Evolutionary conservation across 2,797 vertebrate species (phyloP), one percentile per base, ranked within the genome.

Genomic region (Coranthus polyacanthus): DNA sequence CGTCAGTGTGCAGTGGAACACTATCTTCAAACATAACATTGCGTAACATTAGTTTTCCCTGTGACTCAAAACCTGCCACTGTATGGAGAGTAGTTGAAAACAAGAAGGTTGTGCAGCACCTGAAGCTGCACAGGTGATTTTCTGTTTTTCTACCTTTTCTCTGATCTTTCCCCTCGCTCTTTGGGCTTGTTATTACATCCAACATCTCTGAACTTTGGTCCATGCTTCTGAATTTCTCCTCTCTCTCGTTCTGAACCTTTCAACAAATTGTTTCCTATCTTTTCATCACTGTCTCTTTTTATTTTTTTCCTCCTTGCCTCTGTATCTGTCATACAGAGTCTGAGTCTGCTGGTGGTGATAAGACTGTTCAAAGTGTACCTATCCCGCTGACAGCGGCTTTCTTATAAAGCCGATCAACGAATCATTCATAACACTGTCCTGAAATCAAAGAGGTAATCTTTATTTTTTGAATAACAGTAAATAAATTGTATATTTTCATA

Each of bases 241-340:
- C 26, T 21, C 26, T 63, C 37, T 57, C 49, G 47, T 39, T 75
- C 22, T 2, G 6, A 41, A 37, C 51, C 41, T 38, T 60, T 50
- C 38, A 36, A 56, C 49, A 77, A 79, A 83, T 70, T 54, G 61
- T 46, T 7, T 68, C 47, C 45, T 54, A 67, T 70, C 72, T 34
- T 55, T 59, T 71, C 52, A 71, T 79, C 50, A 4, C 39, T 41
- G 42, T 51, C 16, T 53, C 39, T 0, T 37, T 62, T 43, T 52
- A n/a, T 36, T 20, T 13, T 15, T 6, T 16, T 12, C 17, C 9
- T 17, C 18, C 20, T 16, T 21, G 18, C 46, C 38, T 71, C 58
- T 51, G 29, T 65, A 15, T 12, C 47, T 24, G 69, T 66, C 58
- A 46, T 59, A 44, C 65, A 73, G 66, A 69, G 52, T 39, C 32